Percentiles rank a stretch among this genome's conserved stretches.
These are phyloP conservation scores for Buphagus erythrorhynchus DNA, from an alignment of 2,797 vertebrate genomes.

Conservation along the genomic window DNA sequence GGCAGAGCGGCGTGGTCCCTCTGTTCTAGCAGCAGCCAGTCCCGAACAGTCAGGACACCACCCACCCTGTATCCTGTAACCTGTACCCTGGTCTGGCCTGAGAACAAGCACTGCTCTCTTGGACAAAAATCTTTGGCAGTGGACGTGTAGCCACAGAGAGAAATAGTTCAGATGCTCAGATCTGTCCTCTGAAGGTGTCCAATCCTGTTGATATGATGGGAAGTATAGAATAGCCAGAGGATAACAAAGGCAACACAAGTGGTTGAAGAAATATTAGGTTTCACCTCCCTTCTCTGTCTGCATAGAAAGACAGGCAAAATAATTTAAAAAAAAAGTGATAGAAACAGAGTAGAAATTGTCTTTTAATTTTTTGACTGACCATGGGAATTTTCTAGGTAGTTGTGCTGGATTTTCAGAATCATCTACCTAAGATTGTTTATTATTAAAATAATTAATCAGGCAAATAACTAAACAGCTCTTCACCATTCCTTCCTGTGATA, in stretches of 20 bases:
- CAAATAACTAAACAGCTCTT: not conserved
- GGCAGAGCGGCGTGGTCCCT: rapidly evolving
- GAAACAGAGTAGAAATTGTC: not conserved
- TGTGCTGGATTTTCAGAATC: not conserved
- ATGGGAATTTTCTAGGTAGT: not conserved
- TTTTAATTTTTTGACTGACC: not conserved
- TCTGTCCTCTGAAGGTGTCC: not conserved
- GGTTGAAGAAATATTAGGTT: not conserved
- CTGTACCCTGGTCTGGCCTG: rapidly evolving
- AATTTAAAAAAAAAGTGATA: not conserved
- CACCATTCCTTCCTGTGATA: not conserved
- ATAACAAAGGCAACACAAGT: not conserved
- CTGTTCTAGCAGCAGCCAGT: not conserved
- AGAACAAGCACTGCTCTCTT: not conserved
- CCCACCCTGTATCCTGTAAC: rapidly evolving
- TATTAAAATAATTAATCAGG: constrained; percentile 24
- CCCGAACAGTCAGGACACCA: not conserved
- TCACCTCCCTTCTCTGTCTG: not conserved
- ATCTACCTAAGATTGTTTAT: not conserved
- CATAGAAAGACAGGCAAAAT: not conserved
- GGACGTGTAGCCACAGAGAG: not conserved
- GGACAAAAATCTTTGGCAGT: not conserved
- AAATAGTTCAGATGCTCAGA: not conserved
- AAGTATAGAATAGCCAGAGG: not conserved
- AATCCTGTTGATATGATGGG: not conserved